Percentiles rank a stretch among this genome's conserved stretches.
Conservation (phyloP, 2,888 invertebrate species). For the Apodemia duryi region DNA sequence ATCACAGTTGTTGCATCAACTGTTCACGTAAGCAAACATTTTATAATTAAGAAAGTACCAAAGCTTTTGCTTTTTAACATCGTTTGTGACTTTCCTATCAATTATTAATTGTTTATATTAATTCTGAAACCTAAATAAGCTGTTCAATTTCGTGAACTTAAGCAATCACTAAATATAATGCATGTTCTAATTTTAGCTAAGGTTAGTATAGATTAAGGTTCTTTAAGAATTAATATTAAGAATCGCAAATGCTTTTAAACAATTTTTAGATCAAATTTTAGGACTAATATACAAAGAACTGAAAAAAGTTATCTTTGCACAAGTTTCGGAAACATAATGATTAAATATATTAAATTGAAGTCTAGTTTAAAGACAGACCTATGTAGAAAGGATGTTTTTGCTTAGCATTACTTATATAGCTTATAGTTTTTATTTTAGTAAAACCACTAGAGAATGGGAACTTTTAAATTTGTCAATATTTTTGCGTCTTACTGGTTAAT, state of each 20-base stretch:
- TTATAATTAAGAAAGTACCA: constrained; percentile 5
- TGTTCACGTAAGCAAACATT: not conserved
- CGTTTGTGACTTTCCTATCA: constrained; percentile 9
- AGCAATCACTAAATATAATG: constrained; percentile 10
- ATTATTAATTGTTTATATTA: constrained; percentile 1
- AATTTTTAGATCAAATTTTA: constrained; percentile 12
- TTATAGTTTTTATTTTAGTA: constrained; percentile 4
- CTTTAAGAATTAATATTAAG: constrained; percentile 9
- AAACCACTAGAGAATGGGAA: not conserved
- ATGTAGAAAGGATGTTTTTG: constrained; percentile 8
- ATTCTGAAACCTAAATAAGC: constrained; percentile 1
- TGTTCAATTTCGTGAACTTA: constrained; percentile 1
- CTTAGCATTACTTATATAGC: constrained; percentile 10
- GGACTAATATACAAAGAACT: constrained; percentile 9
- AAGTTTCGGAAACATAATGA: constrained; percentile 4
- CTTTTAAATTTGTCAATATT: constrained; percentile 6
- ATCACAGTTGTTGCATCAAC: not conserved
- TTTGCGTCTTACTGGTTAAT: constrained; percentile 1
- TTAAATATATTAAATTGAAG: constrained; percentile 2
- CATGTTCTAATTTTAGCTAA: constrained; percentile 10
- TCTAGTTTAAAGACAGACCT: not conserved
- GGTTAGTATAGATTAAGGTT: not conserved
- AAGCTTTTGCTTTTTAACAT: not conserved
- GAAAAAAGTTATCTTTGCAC: constrained; percentile 9
- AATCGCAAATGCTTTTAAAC: constrained; percentile 7